Conservation (phyloP, 2,888 invertebrate species). For the Lathronympha strigana region DNA sequence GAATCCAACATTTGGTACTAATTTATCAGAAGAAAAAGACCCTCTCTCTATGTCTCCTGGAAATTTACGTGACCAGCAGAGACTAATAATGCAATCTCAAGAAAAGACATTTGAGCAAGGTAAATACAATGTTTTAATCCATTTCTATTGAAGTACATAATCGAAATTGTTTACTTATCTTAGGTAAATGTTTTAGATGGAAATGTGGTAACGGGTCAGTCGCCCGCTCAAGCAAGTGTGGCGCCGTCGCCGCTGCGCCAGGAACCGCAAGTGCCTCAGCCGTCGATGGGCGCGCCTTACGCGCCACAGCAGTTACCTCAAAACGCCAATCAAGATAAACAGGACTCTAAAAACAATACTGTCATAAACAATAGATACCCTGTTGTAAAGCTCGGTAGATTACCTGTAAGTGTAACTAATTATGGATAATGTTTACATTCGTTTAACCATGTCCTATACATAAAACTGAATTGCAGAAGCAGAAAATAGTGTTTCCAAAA, state of each 20-base stretch:
- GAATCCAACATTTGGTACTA: slow-evolving; percentile 70
- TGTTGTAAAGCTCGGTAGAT: slow-evolving; percentile 78
- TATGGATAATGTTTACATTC: too few species aligned
- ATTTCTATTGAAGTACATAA: neutral
- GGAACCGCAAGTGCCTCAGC: slow-evolving; percentile 80
- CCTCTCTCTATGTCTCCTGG: slow-evolving; percentile 78
- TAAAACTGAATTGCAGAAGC: too few species aligned
- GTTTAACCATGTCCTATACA: neutral
- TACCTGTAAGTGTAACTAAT: slow-evolving; percentile 68
- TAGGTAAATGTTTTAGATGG: slow-evolving; percentile 59
- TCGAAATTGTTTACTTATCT: slow-evolving; percentile 9
- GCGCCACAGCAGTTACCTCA: slow-evolving; percentile 56
- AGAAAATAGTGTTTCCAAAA: too few species aligned
- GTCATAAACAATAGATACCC: slow-evolving; percentile 71
- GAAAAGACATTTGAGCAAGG: slow-evolving; percentile 76
- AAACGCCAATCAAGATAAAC: slow-evolving; percentile 62
- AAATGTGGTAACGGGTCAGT: slow-evolving; percentile 81
- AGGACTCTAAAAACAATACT: slow-evolving; percentile 65
- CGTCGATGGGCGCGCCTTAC: slow-evolving; percentile 78
- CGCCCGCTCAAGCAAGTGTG: slow-evolving; percentile 86
- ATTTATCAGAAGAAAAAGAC: slow-evolving; percentile 75
- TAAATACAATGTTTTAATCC: slow-evolving; percentile 48
- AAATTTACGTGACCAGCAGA: slow-evolving; percentile 68
- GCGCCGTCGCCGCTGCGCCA: slow-evolving; percentile 83
- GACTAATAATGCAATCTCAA: slow-evolving; percentile 63